Evolutionary conservation across 2,888 invertebrate genomes (phyloP).

Genomic region (Phengaris alcon): DNA sequence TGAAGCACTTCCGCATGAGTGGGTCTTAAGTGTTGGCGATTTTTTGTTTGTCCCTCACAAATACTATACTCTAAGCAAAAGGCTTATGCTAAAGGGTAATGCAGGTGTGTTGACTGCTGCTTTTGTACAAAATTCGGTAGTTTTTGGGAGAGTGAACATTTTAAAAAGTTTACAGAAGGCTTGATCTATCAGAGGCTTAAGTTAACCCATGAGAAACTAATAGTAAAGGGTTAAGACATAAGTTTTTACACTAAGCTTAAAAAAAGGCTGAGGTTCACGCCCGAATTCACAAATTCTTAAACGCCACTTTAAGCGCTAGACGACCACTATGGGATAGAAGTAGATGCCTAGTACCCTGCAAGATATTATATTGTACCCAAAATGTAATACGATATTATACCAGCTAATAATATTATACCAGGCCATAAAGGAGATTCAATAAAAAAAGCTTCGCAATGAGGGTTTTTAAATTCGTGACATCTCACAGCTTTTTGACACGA

Average conservation of each 20-base stretch:
- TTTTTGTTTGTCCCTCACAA: conserved; percentile 13
- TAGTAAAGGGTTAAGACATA: not conserved
- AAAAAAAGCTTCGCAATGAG: not conserved
- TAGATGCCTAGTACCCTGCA: not conserved
- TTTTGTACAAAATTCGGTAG: conserved; percentile 17
- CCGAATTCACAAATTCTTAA: too few species aligned
- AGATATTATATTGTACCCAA: not conserved
- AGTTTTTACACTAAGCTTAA: not conserved
- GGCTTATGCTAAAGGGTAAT: not conserved
- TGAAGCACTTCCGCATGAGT: conserved; percentile 17
- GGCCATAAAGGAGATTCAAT: not conserved
- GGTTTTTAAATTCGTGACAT: too few species aligned
- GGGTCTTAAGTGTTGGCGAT: conserved; percentile 15
- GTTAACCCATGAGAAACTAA: not conserved
- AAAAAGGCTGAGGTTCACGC: too few species aligned
- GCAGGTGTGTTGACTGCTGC: conserved; percentile 3
- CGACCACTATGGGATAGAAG: too few species aligned
- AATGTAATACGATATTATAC: not conserved
- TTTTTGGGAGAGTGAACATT: conserved; percentile 14
- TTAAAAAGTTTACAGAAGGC: conserved; percentile 5
- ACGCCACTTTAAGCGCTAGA: too few species aligned
- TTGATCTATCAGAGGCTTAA: not conserved
- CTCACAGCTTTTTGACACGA: too few species aligned
- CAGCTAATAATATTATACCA: not conserved
- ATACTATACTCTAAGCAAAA: not conserved